phyloP scores from a whole-genome alignment of 2,797 vertebrate species.

The Lophius americanus region DNA sequence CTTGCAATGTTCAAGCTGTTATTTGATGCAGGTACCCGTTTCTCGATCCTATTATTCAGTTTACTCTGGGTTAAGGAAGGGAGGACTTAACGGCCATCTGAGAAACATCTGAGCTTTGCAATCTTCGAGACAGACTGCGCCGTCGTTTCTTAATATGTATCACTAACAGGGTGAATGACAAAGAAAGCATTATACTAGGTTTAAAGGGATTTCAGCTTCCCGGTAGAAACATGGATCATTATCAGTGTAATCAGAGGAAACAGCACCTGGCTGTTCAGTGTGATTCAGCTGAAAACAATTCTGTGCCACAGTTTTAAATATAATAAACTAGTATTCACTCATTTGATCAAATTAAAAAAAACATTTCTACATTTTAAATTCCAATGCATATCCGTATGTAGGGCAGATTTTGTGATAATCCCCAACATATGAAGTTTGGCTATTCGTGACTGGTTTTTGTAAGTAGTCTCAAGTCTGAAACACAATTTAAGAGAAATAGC shows the following conservation, averaged over 20 bases:
- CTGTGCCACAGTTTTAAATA: neutral
- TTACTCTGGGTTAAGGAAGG: conserved; percentile 4
- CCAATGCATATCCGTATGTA: too few relatives aligned
- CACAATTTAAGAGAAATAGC: too few relatives aligned
- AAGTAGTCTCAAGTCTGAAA: too few relatives aligned
- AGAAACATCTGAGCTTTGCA: conserved; percentile 43
- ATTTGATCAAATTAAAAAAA: too few relatives aligned
- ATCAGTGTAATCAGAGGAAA: conserved; percentile 44
- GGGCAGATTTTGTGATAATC: too few relatives aligned
- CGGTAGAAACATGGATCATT: conserved; percentile 44
- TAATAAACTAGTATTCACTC: neutral
- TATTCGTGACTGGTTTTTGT: too few relatives aligned
- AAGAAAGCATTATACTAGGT: conserved; percentile 56
- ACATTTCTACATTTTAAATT: too few relatives aligned
- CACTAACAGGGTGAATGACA: conserved; percentile 43
- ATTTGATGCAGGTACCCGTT: conserved; percentile 52
- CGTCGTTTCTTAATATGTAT: conserved; percentile 52
- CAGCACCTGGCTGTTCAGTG: conserved; percentile 13
- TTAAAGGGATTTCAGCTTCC: conserved; percentile 44
- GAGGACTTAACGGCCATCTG: conserved; percentile 16
- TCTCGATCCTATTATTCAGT: conserved; percentile 21
- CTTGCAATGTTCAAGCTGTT: conserved; percentile 57
- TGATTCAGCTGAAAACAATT: neutral
- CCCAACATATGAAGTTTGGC: too few relatives aligned
- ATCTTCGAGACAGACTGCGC: conserved; percentile 38